A percentile compares a stretch with the other conserved stretches of the same genome.
These are phyloP conservation scores for Mobula hypostoma DNA, from an alignment of 2,113 vertebrate species.

Conservation along the genomic window DNA sequence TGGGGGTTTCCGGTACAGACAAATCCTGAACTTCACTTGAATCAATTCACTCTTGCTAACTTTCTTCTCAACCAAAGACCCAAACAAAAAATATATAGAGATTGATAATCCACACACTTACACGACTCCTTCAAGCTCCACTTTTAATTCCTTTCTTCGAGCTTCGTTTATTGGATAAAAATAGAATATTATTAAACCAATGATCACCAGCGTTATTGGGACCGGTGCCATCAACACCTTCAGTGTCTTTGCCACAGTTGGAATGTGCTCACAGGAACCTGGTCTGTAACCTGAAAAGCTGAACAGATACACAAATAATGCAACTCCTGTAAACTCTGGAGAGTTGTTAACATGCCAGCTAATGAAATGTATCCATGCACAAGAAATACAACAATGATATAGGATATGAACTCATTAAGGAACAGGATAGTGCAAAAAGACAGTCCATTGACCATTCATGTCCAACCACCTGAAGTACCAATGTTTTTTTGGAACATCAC, in stretches of 20 bases:
- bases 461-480: neutral
- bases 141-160: conserved; percentile 43
- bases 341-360: neutral
- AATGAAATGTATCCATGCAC: neutral
- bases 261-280: conserved; percentile 49
- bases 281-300: conserved; percentile 63
- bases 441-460: neutral
- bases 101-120: conserved; percentile 35
- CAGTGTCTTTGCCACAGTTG: conserved; percentile 51
- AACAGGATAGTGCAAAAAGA: neutral
- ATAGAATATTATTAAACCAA: conserved; percentile 55
- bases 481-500: neutral
- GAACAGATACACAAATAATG: neutral
- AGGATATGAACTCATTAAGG: neutral
- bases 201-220: conserved; percentile 54
- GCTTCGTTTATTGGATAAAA: conserved; percentile 58
- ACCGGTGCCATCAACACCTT: conserved; percentile 57
- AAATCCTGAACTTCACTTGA: neutral
- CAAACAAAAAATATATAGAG: neutral
- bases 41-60: neutral
- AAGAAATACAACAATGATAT: neutral
- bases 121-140: conserved; percentile 42
- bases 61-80: neutral
- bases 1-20: too few species aligned
- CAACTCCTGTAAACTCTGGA: neutral